Percentiles rank a stretch among this genome's conserved stretches.
These are phyloP conservation scores for Pseudachorutes palmiensis DNA, from an alignment of 1,140 invertebrate species.

Conservation along the genomic window DNA sequence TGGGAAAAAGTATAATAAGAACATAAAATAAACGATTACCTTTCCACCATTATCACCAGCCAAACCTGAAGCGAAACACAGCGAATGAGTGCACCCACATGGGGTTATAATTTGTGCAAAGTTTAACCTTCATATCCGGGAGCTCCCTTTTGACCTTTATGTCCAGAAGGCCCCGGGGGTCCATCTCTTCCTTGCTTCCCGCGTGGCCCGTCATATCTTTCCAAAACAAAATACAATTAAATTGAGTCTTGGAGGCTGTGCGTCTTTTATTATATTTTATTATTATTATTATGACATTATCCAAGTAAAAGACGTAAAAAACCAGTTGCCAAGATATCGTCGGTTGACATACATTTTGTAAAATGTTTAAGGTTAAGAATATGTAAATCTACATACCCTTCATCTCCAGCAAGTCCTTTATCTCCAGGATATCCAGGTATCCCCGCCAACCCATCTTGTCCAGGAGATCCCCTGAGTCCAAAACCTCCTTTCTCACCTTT, in stretches of 20 bases:
- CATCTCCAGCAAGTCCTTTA: slow-evolving; percentile 19
- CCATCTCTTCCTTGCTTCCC: slow-evolving; percentile 33
- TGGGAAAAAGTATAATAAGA: neutral
- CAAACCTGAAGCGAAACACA: too few relatives aligned
- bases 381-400: neutral
- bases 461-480: neutral
- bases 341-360: too few relatives aligned
- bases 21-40: slow-evolving; percentile 10
- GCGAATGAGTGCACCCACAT: too few relatives aligned
- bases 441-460: slow-evolving; percentile 8
- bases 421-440: slow-evolving; percentile 18
- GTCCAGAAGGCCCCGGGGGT: slow-evolving; percentile 20
- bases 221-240: neutral
- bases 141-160: slow-evolving; percentile 30
- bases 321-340: too few relatives aligned
- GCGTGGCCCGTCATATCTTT: slow-evolving; percentile 21
- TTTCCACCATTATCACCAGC: slow-evolving; percentile 16
- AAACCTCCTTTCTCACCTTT: slow-evolving; percentile 24
- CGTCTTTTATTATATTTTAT: neutral
- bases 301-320: too few relatives aligned
- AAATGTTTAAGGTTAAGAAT: neutral
- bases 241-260: neutral
- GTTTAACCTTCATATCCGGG: slow-evolving; percentile 32
- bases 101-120: too few relatives aligned
- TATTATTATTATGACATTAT: neutral